Conservation (phyloP, 2,888 invertebrate species). For the Drepanosiphum platanoidis region DNA sequence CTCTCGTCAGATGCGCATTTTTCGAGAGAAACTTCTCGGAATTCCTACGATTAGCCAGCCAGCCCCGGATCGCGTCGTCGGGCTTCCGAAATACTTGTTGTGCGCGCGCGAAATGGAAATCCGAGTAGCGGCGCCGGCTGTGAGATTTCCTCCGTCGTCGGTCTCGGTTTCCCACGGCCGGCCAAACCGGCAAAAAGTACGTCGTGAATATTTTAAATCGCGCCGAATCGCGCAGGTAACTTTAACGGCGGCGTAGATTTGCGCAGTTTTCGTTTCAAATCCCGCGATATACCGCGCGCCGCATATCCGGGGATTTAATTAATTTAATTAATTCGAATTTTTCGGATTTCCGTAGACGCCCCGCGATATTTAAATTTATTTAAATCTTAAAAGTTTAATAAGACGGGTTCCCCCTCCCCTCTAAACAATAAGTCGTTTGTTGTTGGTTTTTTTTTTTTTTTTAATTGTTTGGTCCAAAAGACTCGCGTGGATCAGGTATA, state of each 20-base stretch:
- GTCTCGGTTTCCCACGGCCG: slow-evolving; percentile 11
- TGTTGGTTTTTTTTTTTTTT: too few relatives aligned
- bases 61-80: neutral
- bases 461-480: too few relatives aligned
- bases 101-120: neutral
- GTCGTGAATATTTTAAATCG: neutral
- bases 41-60: neutral
- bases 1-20: neutral
- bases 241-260: neutral
- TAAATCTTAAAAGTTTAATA: slow-evolving; percentile 32
- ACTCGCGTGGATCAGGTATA: too few relatives aligned
- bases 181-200: neutral
- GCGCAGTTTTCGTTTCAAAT: neutral
- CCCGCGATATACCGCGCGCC: neutral
- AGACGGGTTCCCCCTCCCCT: too few relatives aligned
- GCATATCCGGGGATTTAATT: slow-evolving; percentile 3
- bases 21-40: neutral
- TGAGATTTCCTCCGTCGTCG: neutral
- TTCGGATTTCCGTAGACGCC: neutral
- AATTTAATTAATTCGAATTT: neutral
- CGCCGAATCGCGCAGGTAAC: neutral
- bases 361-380: slow-evolving; percentile 40
- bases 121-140: neutral
- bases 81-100: neutral
- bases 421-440: too few relatives aligned